phyloP scores from a whole-genome alignment of 2,888 invertebrate genomes.

The Seira musarum region DNA sequence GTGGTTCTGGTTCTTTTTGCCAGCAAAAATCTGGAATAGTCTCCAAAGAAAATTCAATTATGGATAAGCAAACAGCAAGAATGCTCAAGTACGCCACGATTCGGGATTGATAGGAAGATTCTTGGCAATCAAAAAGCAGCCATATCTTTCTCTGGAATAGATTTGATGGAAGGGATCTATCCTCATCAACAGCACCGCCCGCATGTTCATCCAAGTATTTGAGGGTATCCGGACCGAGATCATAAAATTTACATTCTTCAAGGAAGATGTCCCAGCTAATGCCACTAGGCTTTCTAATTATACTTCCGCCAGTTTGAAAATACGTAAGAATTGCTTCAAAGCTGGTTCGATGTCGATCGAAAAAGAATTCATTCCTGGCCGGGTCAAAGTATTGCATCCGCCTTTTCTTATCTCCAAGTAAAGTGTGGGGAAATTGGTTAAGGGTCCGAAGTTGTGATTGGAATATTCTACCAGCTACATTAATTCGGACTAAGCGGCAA shows the following conservation, averaged over 20 bases:
- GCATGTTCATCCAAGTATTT: slow-evolving; percentile 24
- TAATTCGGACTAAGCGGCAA: slow-evolving; percentile 51
- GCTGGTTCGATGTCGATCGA: slow-evolving; percentile 56
- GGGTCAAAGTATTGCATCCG: slow-evolving; percentile 49
- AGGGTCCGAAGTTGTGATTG: slow-evolving; percentile 52
- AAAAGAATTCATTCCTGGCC: slow-evolving; percentile 42
- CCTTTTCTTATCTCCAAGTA: slow-evolving; percentile 51
- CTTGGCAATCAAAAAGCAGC: slow-evolving; percentile 66
- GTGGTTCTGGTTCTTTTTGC: too few relatives aligned
- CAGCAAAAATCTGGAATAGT: slow-evolving; percentile 37
- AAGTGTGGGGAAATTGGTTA: slow-evolving; percentile 51
- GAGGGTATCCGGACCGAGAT: slow-evolving; percentile 40
- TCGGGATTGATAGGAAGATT: slow-evolving; percentile 58
- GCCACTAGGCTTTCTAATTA: too few relatives aligned
- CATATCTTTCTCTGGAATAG: slow-evolving; percentile 63
- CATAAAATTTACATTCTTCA: slow-evolving; percentile 58
- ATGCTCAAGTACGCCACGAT: slow-evolving; percentile 61
- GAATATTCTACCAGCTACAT: slow-evolving; percentile 51
- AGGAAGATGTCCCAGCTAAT: slow-evolving; percentile 61
- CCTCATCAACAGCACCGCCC: slow-evolving; percentile 42
- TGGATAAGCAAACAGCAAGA: slow-evolving; percentile 60
- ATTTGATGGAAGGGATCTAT: slow-evolving; percentile 48
- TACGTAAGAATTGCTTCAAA: slow-evolving; percentile 64
- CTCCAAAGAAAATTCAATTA: slow-evolving; percentile 62
- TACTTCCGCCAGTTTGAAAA: slow-evolving; percentile 52